phyloP scores from a whole-genome alignment of 35 echinoderm and acorn worm genomes.

The Apostichopus parvimensis region DNA sequence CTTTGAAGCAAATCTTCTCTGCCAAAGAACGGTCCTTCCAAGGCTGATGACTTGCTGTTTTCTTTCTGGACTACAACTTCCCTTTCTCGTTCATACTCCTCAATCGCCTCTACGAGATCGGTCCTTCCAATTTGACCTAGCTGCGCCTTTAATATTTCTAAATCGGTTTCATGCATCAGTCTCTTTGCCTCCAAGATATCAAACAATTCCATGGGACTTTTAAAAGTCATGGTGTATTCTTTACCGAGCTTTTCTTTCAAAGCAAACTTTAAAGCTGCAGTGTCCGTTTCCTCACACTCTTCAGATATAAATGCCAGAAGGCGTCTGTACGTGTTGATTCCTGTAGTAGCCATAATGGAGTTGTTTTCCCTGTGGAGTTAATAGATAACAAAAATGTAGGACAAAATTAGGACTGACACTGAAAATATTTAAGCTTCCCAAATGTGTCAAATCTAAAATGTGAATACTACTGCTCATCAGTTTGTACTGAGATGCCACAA shows the following conservation, averaged over 20 bases:
- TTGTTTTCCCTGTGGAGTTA: no score
- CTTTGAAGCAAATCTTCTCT: conserved; percentile 68
- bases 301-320: conserved; percentile 11
- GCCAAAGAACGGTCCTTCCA: conserved; percentile 86
- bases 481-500: no score
- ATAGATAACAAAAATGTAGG: no score
- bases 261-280: neutral
- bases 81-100: conserved; percentile 69
- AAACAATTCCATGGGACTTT: conserved; percentile 25
- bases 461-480: no score
- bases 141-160: neutral
- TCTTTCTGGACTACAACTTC: conserved; percentile 57
- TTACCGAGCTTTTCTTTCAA: conserved; percentile 43
- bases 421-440: no score
- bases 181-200: conserved; percentile 31
- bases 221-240: conserved; percentile 9
- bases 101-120: conserved; percentile 65
- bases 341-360: neutral
- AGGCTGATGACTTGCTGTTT: conserved; percentile 37
- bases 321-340: neutral
- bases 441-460: no score
- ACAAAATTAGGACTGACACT: no score
- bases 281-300: neutral
- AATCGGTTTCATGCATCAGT: conserved; percentile 41
- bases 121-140: neutral